Conservation (phyloP, 1,140 invertebrate genomes). For the Chironomus striatipennis region DNA sequence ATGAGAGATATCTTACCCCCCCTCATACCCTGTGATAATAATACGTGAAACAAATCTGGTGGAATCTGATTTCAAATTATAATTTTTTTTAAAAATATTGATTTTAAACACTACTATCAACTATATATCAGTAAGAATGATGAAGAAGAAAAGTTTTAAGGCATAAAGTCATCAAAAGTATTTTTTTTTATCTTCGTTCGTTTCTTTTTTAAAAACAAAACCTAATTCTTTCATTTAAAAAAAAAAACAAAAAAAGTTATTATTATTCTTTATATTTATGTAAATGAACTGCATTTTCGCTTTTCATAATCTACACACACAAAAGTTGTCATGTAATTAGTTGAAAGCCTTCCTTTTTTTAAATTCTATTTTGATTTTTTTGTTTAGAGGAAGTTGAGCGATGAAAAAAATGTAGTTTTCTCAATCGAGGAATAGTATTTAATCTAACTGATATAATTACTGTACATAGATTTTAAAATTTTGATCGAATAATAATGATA, state of each 20-base stretch:
- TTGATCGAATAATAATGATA: background rate
- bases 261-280: background rate
- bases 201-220: too few species aligned
- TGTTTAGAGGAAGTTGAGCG: background rate
- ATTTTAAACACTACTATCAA: too few species aligned
- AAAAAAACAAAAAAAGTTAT: background rate
- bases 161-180: too few species aligned
- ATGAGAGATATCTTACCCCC: background rate
- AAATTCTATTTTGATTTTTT: too few species aligned
- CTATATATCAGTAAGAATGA: too few species aligned
- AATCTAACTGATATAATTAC: background rate
- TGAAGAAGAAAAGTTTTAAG: too few species aligned
- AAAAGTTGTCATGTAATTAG: background rate
- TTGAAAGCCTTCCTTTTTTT: background rate
- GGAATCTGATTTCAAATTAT: background rate
- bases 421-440: background rate
- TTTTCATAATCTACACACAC: background rate
- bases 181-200: too few species aligned
- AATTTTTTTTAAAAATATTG: too few species aligned
- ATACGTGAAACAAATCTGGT: background rate
- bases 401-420: background rate
- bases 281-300: background rate
- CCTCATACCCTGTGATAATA: constrained; percentile 4
- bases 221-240: background rate
- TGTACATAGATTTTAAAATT: constrained; percentile 4